Evolutionary conservation across 2,113 vertebrate genomes (phyloP).

Genomic region (Aptenodytes forsteri): DNA sequence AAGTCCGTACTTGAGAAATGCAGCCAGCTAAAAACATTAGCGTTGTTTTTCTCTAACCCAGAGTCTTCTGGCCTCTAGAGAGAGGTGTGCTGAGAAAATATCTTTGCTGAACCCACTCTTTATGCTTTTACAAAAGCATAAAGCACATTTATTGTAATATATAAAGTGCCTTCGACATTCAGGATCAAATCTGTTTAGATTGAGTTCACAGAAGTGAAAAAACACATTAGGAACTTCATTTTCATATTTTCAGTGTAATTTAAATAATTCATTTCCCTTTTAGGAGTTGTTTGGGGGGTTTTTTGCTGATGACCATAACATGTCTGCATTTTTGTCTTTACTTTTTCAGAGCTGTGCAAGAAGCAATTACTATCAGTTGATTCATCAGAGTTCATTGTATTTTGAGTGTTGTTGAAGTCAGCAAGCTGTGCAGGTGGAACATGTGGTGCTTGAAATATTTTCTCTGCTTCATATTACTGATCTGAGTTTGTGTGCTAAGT

Average conservation of each 20-base stretch:
- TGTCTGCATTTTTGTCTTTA: background rate
- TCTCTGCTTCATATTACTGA: background rate
- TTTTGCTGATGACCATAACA: background rate
- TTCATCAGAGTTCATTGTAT: background rate
- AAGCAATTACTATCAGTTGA: background rate
- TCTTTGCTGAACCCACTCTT: background rate
- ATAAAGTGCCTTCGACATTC: background rate
- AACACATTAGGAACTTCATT: background rate
- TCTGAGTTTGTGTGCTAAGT: background rate
- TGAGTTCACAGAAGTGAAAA: background rate
- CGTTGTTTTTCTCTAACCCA: background rate
- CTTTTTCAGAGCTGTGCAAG: background rate
- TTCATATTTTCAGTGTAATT: background rate
- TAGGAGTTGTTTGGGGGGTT: background rate
- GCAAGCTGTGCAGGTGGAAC: background rate
- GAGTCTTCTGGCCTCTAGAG: background rate
- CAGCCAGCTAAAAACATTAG: background rate
- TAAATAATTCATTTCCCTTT: background rate
- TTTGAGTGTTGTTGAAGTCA: background rate
- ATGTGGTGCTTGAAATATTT: background rate
- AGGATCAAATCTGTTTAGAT: background rate
- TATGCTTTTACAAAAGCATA: background rate
- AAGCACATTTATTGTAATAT: background rate
- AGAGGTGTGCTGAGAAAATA: background rate
- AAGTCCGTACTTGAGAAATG: background rate